These are phyloP conservation scores for Thamnophis sirtalis DNA, from an alignment of 2,113 vertebrate genomes.

Conservation along the genomic window DNA sequence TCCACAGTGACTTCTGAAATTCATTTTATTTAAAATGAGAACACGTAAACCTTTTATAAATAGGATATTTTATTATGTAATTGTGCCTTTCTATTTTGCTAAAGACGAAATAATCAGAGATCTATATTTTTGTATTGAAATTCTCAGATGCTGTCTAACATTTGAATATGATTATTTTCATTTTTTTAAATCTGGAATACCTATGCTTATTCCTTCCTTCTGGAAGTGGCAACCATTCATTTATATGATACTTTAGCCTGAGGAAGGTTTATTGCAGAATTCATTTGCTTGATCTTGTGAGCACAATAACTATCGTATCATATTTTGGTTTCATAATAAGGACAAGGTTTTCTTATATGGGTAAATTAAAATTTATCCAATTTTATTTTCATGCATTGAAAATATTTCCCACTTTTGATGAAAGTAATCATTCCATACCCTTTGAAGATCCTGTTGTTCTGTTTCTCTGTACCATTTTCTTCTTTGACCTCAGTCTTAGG, in stretches of 20 bases:
- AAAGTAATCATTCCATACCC: neutral
- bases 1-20: conserved; percentile 51
- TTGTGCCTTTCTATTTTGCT: conserved; percentile 76
- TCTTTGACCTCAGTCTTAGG: neutral
- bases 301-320: neutral
- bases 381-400: neutral
- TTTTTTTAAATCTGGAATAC: conserved; percentile 52
- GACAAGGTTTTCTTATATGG: neutral
- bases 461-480: neutral
- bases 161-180: conserved; percentile 65
- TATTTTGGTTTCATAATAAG: neutral
- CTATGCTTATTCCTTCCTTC: conserved; percentile 60
- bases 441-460: neutral
- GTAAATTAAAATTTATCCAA: neutral
- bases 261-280: conserved; percentile 50
- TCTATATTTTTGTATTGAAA: conserved; percentile 78
- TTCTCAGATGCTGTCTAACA: conserved; percentile 69
- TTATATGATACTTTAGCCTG: conserved; percentile 24
- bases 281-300: conserved; percentile 39
- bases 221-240: conserved; percentile 46
- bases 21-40: conserved; percentile 55
- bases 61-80: conserved; percentile 68
- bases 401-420: neutral
- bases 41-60: conserved; percentile 47
- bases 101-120: conserved; percentile 70